A percentile compares a stretch with the other conserved stretches of the same genome.
Evolutionary conservation across 2,113 vertebrate genomes (phyloP).

Genomic region (Pandion haliaetus): DNA sequence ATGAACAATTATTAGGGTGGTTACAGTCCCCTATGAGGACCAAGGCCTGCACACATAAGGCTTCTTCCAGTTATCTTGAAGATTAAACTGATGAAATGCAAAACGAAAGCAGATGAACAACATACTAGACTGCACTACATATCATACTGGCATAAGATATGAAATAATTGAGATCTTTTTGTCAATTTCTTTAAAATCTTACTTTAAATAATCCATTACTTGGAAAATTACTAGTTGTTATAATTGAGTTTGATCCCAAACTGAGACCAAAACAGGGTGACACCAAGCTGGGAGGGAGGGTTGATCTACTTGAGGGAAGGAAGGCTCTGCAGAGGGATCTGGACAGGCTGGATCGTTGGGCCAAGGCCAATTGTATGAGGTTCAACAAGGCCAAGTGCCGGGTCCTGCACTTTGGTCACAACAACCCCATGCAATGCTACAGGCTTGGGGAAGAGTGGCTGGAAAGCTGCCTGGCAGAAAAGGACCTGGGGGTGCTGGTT

Average conservation of each 20-base stretch:
- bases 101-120: neutral
- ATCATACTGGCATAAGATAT: neutral
- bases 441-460: too few species aligned
- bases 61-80: neutral
- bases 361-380: too few species aligned
- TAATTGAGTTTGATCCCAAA: neutral
- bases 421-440: too few species aligned
- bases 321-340: too few species aligned
- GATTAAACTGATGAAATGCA: neutral
- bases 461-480: too few species aligned
- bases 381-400: too few species aligned
- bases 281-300: too few species aligned
- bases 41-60: rapidly evolving
- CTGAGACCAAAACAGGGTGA: too few species aligned
- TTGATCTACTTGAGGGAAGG: too few species aligned
- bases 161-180: neutral
- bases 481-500: too few species aligned
- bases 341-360: too few species aligned
- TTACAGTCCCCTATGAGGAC: neutral
- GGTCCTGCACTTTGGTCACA: too few species aligned
- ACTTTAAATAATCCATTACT: neutral
- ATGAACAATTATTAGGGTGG: neutral
- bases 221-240: neutral
- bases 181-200: neutral
- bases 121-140: neutral